phyloP scores from a whole-genome alignment of 2,113 vertebrate genomes.

The Progne subis region DNA sequence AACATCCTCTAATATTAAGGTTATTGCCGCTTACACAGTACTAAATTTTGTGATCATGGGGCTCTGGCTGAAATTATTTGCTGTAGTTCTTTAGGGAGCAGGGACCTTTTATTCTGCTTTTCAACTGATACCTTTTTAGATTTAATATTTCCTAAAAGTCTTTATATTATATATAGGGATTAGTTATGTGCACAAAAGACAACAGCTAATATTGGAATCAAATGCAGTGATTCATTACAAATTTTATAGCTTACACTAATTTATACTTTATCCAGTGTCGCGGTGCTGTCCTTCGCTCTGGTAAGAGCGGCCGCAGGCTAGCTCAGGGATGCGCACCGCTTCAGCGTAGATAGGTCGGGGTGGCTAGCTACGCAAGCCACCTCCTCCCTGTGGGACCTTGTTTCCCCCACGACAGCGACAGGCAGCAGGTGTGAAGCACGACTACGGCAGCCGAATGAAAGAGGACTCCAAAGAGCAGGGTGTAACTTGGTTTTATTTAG shows the following conservation, averaged over 20 bases:
- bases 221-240: neutral
- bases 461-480: too few species aligned
- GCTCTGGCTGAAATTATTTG: neutral
- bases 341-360: too few species aligned
- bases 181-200: neutral
- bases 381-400: too few species aligned
- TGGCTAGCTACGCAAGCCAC: too few species aligned
- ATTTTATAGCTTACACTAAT: neutral
- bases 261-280: neutral
- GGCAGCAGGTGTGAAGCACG: too few species aligned
- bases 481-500: too few species aligned
- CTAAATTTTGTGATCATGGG: neutral
- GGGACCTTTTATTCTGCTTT: neutral
- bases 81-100: neutral
- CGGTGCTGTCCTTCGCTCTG: too few species aligned
- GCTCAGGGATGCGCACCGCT: too few species aligned
- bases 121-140: neutral
- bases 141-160: neutral
- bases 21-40: rapidly evolving
- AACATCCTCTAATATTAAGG: neutral
- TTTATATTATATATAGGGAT: neutral
- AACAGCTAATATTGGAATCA: neutral
- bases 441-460: too few species aligned
- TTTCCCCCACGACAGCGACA: too few species aligned
- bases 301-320: too few species aligned